Evolutionary conservation across 2,113 vertebrate species (phyloP).

Genomic region (Antennarius striatus): DNA sequence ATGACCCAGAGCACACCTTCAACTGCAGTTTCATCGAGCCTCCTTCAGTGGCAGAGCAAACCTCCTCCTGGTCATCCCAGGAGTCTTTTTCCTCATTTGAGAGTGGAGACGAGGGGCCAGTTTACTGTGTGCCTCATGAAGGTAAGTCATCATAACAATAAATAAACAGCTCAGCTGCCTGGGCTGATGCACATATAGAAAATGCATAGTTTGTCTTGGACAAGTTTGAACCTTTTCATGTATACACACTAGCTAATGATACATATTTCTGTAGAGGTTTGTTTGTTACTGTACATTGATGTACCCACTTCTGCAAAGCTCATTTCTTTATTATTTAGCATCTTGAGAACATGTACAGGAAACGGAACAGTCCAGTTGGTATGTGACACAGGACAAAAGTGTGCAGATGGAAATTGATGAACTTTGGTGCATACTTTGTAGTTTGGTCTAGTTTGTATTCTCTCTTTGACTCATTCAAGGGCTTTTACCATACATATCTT

Average conservation of each 20-base stretch:
- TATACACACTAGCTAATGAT: not conserved
- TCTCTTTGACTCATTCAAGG: slow-evolving; percentile 15
- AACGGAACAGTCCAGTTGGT: slow-evolving; percentile 71
- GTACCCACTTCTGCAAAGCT: slow-evolving; percentile 53
- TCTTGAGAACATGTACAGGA: slow-evolving; percentile 68
- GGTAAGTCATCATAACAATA: slow-evolving; percentile 76
- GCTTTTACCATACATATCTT: not conserved
- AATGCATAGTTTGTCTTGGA: slow-evolving; percentile 34
- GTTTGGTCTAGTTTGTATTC: slow-evolving; percentile 12
- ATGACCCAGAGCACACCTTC: slow-evolving; percentile 93
- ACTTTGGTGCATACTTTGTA: not conserved
- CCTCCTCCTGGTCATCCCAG: slow-evolving; percentile 94
- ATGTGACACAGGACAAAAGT: slow-evolving; percentile 59
- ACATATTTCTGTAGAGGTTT: slow-evolving; percentile 1
- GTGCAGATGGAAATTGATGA: slow-evolving; percentile 26
- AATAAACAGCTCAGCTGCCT: slow-evolving; percentile 55
- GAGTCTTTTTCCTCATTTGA: slow-evolving; percentile 98
- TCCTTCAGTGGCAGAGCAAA: slow-evolving; percentile 89
- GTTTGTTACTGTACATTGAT: slow-evolving; percentile 20
- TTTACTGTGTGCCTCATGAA: slow-evolving; percentile 95
- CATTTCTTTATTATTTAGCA: slow-evolving; percentile 55
- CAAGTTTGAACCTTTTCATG: not conserved
- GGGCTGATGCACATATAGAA: slow-evolving; percentile 18
- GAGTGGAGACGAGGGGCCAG: slow-evolving; percentile 92
- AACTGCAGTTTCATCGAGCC: slow-evolving; percentile 98